These are phyloP conservation scores for Callithrix jacchus DNA, from an alignment of 2,113 vertebrate genomes.

Conservation along the genomic window DNA sequence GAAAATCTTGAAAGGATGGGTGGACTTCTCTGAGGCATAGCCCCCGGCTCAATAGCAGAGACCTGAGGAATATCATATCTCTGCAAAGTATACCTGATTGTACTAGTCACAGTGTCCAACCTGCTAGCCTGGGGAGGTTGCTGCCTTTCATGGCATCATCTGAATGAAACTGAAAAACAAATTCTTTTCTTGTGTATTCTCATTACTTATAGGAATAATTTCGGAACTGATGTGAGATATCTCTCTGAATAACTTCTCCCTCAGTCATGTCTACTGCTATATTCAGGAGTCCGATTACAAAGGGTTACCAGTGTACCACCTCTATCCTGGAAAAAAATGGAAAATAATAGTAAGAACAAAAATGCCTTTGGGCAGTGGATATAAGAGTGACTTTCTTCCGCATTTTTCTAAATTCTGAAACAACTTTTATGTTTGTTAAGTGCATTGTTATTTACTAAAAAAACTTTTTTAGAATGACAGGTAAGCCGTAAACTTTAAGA, in stretches of 20 bases:
- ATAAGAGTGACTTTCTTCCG: not conserved
- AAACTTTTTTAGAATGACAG: not conserved
- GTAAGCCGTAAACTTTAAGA: constrained; percentile 25
- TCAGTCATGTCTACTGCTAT: not conserved
- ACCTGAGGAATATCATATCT: not conserved
- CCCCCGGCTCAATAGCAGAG: not conserved
- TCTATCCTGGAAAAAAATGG: not conserved
- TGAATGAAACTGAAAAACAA: not conserved
- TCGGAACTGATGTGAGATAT: not conserved
- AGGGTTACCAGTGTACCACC: not conserved
- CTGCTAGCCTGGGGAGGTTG: not conserved
- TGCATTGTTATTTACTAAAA: not conserved
- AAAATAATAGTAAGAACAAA: not conserved
- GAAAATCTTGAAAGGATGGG: not conserved
- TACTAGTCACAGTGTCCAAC: not conserved
- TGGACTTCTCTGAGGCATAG: not conserved
- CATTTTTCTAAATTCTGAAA: constrained; percentile 42
- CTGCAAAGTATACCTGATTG: not conserved
- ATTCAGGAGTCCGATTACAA: not conserved
- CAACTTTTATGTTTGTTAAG: not conserved
- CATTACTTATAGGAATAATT: not conserved
- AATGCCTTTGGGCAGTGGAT: not conserved
- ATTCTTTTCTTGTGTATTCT: not conserved
- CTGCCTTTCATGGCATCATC: not conserved
- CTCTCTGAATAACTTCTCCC: not conserved